Conservation (phyloP, 2,888 invertebrate species). For the Colletes collaris region DNA sequence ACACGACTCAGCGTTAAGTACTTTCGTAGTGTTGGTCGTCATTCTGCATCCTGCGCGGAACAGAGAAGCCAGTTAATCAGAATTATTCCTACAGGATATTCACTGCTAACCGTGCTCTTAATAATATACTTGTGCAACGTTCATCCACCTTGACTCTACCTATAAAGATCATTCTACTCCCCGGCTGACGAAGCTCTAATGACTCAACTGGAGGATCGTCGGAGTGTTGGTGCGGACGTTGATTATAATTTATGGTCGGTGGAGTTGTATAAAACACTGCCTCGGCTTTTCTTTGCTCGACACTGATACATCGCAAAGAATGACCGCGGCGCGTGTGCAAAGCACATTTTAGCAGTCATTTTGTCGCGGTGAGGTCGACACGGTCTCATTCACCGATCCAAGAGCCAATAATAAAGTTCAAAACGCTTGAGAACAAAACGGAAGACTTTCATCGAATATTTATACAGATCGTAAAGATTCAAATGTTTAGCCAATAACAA, state of each 20-base stretch:
- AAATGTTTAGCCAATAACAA: no score
- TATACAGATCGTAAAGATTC: no score
- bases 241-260: conserved; percentile 79
- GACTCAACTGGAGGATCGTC: conserved; percentile 51
- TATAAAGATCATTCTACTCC: conserved; percentile 31
- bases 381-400: no score
- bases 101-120: conserved; percentile 25
- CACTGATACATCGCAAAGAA: no score
- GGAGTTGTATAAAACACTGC: conserved; percentile 71
- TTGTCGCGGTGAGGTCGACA: no score
- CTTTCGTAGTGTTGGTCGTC: not conserved
- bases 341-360: not conserved
- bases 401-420: no score
- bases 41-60: not conserved
- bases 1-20: conserved; percentile 13
- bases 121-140: conserved; percentile 42
- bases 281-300: conserved; percentile 41
- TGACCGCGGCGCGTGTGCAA: not conserved
- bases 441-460: no score
- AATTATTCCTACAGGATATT: conserved; percentile 30
- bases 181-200: conserved; percentile 67
- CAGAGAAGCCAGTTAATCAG: conserved; percentile 30
- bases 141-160: conserved; percentile 3
- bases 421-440: no score
- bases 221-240: conserved; percentile 65